phyloP scores from a whole-genome alignment of 2,888 invertebrate genomes.

The Drosophila merina region DNA sequence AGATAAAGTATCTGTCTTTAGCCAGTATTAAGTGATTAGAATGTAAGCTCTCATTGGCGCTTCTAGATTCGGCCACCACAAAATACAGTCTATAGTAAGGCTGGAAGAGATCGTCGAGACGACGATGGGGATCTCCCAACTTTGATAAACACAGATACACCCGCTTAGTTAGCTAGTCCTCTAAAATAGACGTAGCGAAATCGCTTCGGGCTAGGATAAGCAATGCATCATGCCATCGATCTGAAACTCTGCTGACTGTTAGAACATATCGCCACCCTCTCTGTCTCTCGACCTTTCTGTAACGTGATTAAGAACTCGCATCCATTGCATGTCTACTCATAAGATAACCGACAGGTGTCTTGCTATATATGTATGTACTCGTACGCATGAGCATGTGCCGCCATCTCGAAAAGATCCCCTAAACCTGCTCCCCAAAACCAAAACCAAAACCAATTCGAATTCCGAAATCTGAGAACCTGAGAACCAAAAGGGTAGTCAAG shows the following conservation, averaged over 20 bases:
- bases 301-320: conserved; percentile 18
- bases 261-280: conserved; percentile 3
- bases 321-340: conserved; percentile 41
- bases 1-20: too few relatives aligned
- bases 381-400: conserved; percentile 57
- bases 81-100: conserved; percentile 12
- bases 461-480: conserved; percentile 48
- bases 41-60: conserved; percentile 18
- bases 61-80: conserved; percentile 23
- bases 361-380: conserved; percentile 3
- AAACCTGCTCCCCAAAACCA: neutral
- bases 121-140: neutral
- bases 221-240: conserved; percentile 12
- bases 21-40: conserved; percentile 1
- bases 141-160: conserved; percentile 16
- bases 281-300: conserved; percentile 9
- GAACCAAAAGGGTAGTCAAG: conserved; percentile 42
- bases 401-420: conserved; percentile 3
- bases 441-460: conserved; percentile 19
- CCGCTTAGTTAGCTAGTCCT: neutral
- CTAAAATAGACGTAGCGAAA: neutral
- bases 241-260: conserved; percentile 38
- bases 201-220: conserved; percentile 5
- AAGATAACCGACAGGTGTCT: conserved; percentile 25
- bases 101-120: neutral